phyloP scores from a whole-genome alignment of 2,797 vertebrate species.

The Malurus leucopterus region DNA sequence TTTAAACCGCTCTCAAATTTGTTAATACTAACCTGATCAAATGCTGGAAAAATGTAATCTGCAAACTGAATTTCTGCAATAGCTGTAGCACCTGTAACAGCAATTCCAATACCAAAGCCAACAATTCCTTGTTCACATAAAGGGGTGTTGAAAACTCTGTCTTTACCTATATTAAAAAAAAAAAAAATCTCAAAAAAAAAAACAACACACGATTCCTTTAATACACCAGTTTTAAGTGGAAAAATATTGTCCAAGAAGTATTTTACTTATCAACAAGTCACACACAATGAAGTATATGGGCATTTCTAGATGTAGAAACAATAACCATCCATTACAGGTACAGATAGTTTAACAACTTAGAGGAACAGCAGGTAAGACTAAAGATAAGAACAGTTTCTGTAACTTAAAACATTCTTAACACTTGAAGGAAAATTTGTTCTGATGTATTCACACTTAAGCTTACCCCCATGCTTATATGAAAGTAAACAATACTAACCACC shows the following conservation, averaged over 20 bases:
- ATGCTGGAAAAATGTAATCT: slow-evolving; percentile 97
- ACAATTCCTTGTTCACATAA: slow-evolving; percentile 98
- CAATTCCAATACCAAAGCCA: slow-evolving; percentile 94
- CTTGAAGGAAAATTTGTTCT: not conserved
- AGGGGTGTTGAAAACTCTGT: slow-evolving; percentile 96
- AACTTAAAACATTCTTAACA: not conserved
- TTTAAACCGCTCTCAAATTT: not conserved
- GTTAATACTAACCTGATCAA: slow-evolving; percentile 87
- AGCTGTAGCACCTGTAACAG: slow-evolving; percentile 90
- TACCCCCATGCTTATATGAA: not conserved
- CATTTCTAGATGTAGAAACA: not conserved
- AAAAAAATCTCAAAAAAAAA: not conserved
- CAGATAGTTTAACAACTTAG: not conserved
- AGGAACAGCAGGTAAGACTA: not conserved
- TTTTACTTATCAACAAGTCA: not conserved
- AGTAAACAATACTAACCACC: not conserved
- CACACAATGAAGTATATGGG: not conserved
- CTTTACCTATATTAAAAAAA: slow-evolving; percentile 80
- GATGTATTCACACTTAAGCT: not conserved
- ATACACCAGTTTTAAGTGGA: not conserved
- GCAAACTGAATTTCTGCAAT: slow-evolving; percentile 98
- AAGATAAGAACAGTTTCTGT: not conserved
- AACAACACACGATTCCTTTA: not conserved
- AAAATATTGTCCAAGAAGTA: not conserved
- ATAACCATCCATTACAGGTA: not conserved